phyloP scores from a whole-genome alignment of 2,888 invertebrate genomes.

The Thereva unica region DNA sequence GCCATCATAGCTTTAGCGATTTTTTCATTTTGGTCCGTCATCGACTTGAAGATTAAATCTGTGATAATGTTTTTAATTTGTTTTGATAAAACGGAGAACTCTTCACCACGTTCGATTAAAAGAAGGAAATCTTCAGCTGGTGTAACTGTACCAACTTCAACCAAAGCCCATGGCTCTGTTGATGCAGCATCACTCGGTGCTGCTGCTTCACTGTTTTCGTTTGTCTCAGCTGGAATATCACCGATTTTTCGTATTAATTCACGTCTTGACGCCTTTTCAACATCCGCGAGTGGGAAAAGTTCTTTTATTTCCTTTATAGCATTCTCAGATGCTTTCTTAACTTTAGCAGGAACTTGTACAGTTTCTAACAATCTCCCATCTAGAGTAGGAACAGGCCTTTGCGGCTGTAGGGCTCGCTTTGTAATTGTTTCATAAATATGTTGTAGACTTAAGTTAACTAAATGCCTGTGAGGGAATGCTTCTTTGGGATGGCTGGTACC shows the following conservation, averaged over 20 bases:
- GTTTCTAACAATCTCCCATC: constrained; percentile 60
- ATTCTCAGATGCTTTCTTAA: constrained; percentile 59
- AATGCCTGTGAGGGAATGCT: constrained; percentile 61
- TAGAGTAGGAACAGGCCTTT: constrained; percentile 62
- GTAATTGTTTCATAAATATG: constrained; percentile 64
- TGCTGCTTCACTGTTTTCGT: constrained; percentile 2
- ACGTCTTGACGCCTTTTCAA: constrained; percentile 54
- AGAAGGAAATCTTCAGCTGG: constrained; percentile 66
- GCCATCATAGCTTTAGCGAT: constrained; percentile 48
- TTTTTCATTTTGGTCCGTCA: constrained; percentile 47
- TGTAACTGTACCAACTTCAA: constrained; percentile 63
- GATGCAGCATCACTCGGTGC: constrained; percentile 30
- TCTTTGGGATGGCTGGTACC: constrained; percentile 56
- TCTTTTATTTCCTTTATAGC: constrained; percentile 60
- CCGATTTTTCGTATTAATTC: constrained; percentile 45
- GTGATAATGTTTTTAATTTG: constrained; percentile 52
- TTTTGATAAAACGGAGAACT: constrained; percentile 48
- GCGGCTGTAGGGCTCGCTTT: constrained; percentile 65
- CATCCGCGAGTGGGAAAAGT: constrained; percentile 60
- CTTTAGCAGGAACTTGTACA: constrained; percentile 60
- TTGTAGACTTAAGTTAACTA: constrained; percentile 62
- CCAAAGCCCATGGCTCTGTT: constrained; percentile 29
- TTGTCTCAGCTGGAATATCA: constrained; percentile 46
- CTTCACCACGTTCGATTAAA: constrained; percentile 57
- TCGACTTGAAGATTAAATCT: constrained; percentile 49